phyloP scores from a whole-genome alignment of 1,140 invertebrate species.

The Anastatus disparis region DNA sequence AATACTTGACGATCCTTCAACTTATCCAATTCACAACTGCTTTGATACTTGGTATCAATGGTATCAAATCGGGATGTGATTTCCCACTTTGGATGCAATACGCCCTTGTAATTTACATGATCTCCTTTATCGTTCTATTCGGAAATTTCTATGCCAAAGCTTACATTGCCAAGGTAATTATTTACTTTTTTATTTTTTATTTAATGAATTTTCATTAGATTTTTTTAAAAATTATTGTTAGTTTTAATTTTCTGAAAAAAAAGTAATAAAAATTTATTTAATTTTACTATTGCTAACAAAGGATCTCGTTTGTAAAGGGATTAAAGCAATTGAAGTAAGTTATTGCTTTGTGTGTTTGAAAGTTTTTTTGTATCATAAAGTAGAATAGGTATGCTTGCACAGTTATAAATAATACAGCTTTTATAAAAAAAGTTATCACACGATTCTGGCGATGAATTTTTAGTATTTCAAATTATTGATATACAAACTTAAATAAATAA shows the following conservation, averaged over 20 bases:
- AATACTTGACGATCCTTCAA: conserved; percentile 89
- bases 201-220: too few relatives aligned
- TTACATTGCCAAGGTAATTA: conserved; percentile 79
- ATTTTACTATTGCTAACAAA: conserved; percentile 10
- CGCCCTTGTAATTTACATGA: conserved; percentile 89
- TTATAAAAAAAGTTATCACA: too few relatives aligned
- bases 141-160: conserved; percentile 91
- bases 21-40: conserved; percentile 89
- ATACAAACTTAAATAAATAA: too few relatives aligned
- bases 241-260: too few relatives aligned
- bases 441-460: too few relatives aligned
- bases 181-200: too few relatives aligned
- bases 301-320: conserved; percentile 4
- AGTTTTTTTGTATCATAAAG: too few relatives aligned
- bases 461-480: too few relatives aligned
- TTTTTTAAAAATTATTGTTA: too few relatives aligned
- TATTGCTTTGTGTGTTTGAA: too few relatives aligned
- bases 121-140: conserved; percentile 90
- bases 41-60: conserved; percentile 84
- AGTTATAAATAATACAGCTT: too few relatives aligned
- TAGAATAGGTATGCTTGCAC: too few relatives aligned
- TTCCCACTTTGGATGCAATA: conserved; percentile 96
- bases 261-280: background rate
- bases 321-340: conserved; percentile 9
- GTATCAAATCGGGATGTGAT: conserved; percentile 83